These are phyloP conservation scores for Blastobasis adustella DNA, from an alignment of 2,888 invertebrate species.

Conservation along the genomic window DNA sequence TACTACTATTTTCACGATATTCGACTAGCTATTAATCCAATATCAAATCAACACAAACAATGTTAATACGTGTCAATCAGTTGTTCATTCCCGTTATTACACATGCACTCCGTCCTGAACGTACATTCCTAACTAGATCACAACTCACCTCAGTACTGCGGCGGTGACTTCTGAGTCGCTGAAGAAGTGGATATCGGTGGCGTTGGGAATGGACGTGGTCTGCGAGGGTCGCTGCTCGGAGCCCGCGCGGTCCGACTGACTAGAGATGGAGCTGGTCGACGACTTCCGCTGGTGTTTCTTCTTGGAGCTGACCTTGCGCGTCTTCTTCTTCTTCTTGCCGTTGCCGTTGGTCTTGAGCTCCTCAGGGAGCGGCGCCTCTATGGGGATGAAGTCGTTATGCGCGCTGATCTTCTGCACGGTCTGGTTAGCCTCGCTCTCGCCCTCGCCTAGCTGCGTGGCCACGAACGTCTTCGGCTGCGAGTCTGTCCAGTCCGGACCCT, in stretches of 20 bases:
- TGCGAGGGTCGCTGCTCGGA: constrained; percentile 54
- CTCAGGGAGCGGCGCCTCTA: constrained; percentile 58
- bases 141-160: constrained; percentile 70
- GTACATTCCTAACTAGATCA: not conserved
- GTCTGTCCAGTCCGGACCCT: constrained; percentile 66
- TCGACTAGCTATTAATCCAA: constrained; percentile 1
- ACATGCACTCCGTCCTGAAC: not conserved
- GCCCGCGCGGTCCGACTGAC: constrained; percentile 68
- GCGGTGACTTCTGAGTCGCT: constrained; percentile 94
- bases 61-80: not conserved
- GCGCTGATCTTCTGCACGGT: constrained; percentile 77
- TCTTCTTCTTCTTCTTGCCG: constrained; percentile 83
- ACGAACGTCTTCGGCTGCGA: constrained; percentile 71
- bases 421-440: constrained; percentile 65
- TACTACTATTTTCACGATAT: too few relatives aligned
- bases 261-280: constrained; percentile 70
- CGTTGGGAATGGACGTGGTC: constrained; percentile 47
- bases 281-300: constrained; percentile 87
- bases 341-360: constrained; percentile 72
- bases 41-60: constrained; percentile 5
- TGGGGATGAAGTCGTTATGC: constrained; percentile 78
- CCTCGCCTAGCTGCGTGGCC: constrained; percentile 67
- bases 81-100: not conserved
- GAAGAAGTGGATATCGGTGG: constrained; percentile 81
- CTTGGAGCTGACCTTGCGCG: constrained; percentile 85